Percentiles rank a stretch among this genome's conserved stretches.
Conservation (phyloP, 2,888 invertebrate genomes). For the Mythimna impura region DNA sequence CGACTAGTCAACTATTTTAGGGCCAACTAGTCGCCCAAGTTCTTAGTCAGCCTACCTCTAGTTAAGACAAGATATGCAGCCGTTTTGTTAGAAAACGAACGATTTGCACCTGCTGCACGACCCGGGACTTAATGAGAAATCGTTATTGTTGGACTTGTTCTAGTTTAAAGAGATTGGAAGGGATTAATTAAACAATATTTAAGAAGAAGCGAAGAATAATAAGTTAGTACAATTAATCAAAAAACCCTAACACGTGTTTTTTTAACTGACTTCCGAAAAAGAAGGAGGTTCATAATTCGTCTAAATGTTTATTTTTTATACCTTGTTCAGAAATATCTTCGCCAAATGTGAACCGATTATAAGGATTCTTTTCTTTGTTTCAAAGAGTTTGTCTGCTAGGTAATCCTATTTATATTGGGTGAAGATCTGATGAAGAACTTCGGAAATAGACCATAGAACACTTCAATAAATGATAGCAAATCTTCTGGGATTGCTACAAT, state of each 20-base stretch:
- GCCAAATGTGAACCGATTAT: too few species aligned
- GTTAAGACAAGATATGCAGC: conserved; percentile 57
- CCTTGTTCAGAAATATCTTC: too few species aligned
- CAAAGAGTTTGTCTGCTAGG: too few species aligned
- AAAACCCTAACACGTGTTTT: not conserved
- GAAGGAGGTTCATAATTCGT: too few species aligned
- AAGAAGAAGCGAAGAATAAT: not conserved
- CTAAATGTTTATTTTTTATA: too few species aligned
- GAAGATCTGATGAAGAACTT: too few species aligned
- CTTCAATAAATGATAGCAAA: too few species aligned
- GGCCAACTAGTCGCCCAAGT: not conserved
- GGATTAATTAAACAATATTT: conserved; percentile 16
- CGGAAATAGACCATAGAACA: too few species aligned
- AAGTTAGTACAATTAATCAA: not conserved
- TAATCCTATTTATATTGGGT: too few species aligned
- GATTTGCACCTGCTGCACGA: conserved; percentile 62
- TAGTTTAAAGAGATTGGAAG: conserved; percentile 2
- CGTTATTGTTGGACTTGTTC: conserved; percentile 20
- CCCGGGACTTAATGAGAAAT: conserved; percentile 29
- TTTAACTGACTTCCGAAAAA: too few species aligned
- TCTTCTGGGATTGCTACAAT: too few species aligned
- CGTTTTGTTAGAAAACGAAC: conserved; percentile 63
- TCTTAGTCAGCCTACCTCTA: not conserved
- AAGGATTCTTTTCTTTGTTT: too few species aligned
- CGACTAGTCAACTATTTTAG: not conserved